Base-by-base conservation (phyloP, 2,888 invertebrate genomes). In the Eupithecia insigniata region DNA sequence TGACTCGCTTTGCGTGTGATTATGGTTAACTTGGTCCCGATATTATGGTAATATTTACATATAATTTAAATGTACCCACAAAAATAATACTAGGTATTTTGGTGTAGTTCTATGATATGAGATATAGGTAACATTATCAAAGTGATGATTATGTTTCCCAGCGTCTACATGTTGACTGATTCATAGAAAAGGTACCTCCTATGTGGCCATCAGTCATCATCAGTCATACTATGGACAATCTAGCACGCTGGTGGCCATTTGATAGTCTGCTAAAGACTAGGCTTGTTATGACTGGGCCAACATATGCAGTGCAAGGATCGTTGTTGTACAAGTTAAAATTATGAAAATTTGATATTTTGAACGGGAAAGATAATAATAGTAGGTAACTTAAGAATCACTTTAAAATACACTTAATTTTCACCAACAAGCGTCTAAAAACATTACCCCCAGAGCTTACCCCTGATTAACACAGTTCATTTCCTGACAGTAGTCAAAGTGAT, bases 61-160 rank as follows among this genome's bases (percentile, higher is more conserved):
- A 85, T 83, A 81, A 89, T 89, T 89, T 87, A 86, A 88, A 88
- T 90, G 84, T 80, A 73, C 83, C 78, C 79, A 81, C 77, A 83
- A 77, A 76, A 77, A 79, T 78, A 76, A 79, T 78, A 76, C 68
- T 75, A 22, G 60, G 28, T 28, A 76, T 77, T 78, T 76, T 70
- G 72, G 66, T 60, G 72, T 66, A 71, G 74, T 79, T 78, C 74
- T 77, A 68, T 79, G 34, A 70, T 73, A 76, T 76, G 76, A 76
- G 76, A 69, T 68, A 68, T 12, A 14, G 39, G 43, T 43, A 43
- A 43, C 10, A 16, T 43, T 39, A 39, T 76, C 75, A 76, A 75
- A 76, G 22, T n/a, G n/a, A n/a, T n/a, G n/a, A n/a, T n/a, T n/a
- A n/a, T n/a, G n/a, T n/a, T n/a, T n/a, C n/a, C n/a, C n/a, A n/a